These are phyloP conservation scores for Brachyistius frenatus DNA, from an alignment of 2,113 vertebrate genomes.

Conservation along the genomic window DNA sequence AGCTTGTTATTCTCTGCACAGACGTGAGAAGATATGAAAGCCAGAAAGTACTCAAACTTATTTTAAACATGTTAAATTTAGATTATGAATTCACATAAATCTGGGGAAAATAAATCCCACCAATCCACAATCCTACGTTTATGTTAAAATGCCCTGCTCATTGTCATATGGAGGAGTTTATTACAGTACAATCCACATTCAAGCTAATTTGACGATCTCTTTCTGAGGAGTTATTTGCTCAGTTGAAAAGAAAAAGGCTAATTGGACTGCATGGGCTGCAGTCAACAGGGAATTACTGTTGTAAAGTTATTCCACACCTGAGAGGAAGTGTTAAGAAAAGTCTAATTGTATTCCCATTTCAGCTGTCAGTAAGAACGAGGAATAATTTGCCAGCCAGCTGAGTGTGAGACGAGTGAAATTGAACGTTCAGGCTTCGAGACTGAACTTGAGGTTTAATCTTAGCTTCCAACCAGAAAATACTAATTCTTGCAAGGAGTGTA, in stretches of 20 bases:
- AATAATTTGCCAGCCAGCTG: conserved; percentile 60
- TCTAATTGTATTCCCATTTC: conserved; percentile 67
- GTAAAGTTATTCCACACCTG: conserved; percentile 47
- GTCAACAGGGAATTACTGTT: conserved; percentile 33
- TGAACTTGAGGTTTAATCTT: conserved; percentile 59
- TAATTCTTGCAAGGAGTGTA: conserved; percentile 46
- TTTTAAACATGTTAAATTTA: not conserved
- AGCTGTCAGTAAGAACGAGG: conserved; percentile 39
- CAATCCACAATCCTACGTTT: not conserved
- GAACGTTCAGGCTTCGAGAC: conserved; percentile 51
- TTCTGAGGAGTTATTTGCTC: conserved; percentile 35
- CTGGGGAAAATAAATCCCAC: not conserved
- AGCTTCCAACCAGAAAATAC: conserved; percentile 61
- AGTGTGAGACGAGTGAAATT: conserved; percentile 62
- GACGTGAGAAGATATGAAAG: conserved; percentile 17
- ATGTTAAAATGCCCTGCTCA: not conserved
- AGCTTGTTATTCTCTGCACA: conserved; percentile 4
- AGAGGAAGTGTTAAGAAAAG: conserved; percentile 53
- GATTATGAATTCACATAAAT: not conserved
- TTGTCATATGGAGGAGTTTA: conserved; percentile 18
- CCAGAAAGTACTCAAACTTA: not conserved
- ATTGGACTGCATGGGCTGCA: conserved; percentile 24
- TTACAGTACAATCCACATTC: conserved; percentile 17
- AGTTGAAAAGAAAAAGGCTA: conserved; percentile 17
- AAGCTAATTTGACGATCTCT: conserved; percentile 25